These are phyloP conservation scores for Pentalonia nigronervosa DNA, from an alignment of 1,140 invertebrate species.

Conservation along the genomic window DNA sequence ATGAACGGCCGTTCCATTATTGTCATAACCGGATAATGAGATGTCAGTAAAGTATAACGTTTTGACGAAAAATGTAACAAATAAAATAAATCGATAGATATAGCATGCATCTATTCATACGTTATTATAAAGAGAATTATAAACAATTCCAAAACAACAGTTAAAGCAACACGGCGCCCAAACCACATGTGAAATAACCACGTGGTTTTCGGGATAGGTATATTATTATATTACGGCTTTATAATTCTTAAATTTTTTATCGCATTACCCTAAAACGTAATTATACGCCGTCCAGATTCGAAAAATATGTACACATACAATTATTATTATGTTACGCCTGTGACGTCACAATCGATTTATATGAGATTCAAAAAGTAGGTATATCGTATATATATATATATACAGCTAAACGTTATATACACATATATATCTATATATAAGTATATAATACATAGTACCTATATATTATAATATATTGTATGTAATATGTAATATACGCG, in stretches of 20 bases:
- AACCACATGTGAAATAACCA: not conserved
- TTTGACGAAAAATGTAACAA: not conserved
- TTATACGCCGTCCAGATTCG: not conserved
- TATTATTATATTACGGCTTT: not conserved
- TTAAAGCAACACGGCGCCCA: not conserved
- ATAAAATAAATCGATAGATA: not conserved
- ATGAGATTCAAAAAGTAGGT: not conserved
- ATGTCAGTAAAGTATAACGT: not conserved
- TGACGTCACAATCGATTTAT: constrained; percentile 32
- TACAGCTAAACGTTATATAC: not conserved
- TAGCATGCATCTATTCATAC: not conserved
- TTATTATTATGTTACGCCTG: not conserved
- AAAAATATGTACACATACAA: not conserved
- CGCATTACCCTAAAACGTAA: not conserved
- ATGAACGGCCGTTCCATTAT: not conserved
- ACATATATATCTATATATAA: not conserved
- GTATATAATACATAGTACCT: not conserved
- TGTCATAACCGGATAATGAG: not conserved
- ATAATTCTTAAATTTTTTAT: not conserved
- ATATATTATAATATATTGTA: not conserved
- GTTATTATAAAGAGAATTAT: not conserved
- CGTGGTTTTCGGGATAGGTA: not conserved
- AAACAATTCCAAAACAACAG: not conserved
- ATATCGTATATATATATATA: not conserved
- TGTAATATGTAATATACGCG: not conserved